These are phyloP conservation scores for Augochlora pura DNA, from an alignment of 1,140 invertebrate species.

Conservation along the genomic window DNA sequence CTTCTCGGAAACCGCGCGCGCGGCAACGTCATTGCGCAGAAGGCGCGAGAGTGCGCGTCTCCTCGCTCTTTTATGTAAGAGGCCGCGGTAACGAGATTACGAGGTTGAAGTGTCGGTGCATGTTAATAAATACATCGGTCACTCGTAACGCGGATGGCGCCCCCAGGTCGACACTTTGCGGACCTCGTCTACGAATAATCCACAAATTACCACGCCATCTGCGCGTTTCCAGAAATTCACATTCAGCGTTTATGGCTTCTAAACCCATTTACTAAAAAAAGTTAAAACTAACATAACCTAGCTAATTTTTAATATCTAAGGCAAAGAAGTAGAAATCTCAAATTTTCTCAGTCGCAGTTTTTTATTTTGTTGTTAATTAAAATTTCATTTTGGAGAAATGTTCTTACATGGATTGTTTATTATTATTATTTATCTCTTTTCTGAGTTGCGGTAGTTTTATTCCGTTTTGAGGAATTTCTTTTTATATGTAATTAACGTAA, in stretches of 20 bases:
- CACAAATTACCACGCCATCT: not conserved
- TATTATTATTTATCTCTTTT: too few relatives aligned
- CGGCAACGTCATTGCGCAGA: slow-evolving; percentile 20
- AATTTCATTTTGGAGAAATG: too few relatives aligned
- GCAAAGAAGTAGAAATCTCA: too few relatives aligned
- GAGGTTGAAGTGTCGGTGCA: slow-evolving; percentile 45
- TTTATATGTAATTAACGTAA: too few relatives aligned
- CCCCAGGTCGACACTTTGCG: not conserved
- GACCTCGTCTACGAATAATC: not conserved
- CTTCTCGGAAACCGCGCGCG: slow-evolving; percentile 35
- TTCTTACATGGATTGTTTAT: too few relatives aligned
- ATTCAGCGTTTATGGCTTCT: not conserved
- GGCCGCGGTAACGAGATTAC: slow-evolving; percentile 48
- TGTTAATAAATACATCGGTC: slow-evolving; percentile 38
- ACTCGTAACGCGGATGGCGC: slow-evolving; percentile 14
- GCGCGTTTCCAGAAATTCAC: not conserved
- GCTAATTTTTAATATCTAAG: too few relatives aligned
- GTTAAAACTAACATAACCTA: too few relatives aligned
- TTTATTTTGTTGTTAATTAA: too few relatives aligned
- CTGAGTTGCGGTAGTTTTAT: too few relatives aligned
- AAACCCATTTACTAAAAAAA: too few relatives aligned
- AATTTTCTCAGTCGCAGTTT: too few relatives aligned
- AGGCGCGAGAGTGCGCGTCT: slow-evolving; percentile 21
- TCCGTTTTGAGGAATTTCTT: too few relatives aligned
- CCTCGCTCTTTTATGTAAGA: slow-evolving; percentile 42